phyloP scores from a whole-genome alignment of 2,113 vertebrate species.

The Cyanoderma ruficeps region DNA sequence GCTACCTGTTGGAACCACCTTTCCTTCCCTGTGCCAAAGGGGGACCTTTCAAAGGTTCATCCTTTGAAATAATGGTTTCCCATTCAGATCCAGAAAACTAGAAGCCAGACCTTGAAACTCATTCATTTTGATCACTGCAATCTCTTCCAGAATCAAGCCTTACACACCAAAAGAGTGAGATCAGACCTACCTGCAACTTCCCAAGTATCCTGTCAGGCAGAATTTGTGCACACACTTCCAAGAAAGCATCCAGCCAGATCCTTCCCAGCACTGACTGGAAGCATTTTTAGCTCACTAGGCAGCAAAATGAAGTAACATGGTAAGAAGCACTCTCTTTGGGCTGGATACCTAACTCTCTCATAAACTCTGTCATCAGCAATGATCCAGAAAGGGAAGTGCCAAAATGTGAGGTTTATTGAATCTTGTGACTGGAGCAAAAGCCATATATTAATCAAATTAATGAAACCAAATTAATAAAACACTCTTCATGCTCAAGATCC shows the following conservation, averaged over 20 bases:
- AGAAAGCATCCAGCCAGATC: neutral
- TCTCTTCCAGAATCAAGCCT: neutral
- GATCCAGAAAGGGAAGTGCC: neutral
- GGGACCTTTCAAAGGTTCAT: rapidly evolving
- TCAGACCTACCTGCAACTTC: neutral
- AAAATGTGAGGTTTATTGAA: neutral
- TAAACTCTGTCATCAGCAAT: neutral
- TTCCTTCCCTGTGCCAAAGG: neutral
- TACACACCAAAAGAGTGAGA: neutral
- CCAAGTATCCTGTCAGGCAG: neutral
- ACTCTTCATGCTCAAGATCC: neutral
- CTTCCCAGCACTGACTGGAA: neutral
- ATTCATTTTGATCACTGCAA: neutral
- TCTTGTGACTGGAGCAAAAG: neutral
- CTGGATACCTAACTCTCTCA: neutral
- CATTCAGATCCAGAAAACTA: neutral
- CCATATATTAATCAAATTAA: neutral
- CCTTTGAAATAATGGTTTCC: rapidly evolving
- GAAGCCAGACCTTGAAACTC: neutral
- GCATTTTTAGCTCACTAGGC: neutral
- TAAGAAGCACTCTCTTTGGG: neutral
- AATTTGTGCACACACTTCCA: neutral
- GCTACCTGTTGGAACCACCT: neutral
- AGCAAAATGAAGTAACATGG: neutral
- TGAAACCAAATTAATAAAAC: neutral